A percentile compares a stretch with the other conserved stretches of the same genome.
Conservation (phyloP, 2,888 invertebrate species). For the Gryllus longicercus region DNA sequence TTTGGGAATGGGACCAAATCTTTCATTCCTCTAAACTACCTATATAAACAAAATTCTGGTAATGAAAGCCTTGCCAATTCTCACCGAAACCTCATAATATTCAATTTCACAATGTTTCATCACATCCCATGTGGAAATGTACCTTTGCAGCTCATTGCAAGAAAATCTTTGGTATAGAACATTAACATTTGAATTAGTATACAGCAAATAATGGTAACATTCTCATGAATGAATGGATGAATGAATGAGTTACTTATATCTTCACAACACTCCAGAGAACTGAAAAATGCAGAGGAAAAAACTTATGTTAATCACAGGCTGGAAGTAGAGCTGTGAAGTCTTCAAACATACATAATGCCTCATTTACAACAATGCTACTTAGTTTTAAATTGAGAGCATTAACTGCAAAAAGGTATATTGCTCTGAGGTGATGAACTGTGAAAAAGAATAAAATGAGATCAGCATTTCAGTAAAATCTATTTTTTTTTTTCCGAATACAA, state of each 20-base stretch:
- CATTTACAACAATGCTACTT: no score
- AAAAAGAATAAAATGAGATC: background rate
- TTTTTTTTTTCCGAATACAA: background rate
- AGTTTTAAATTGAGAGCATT: no score
- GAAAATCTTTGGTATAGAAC: constrained; percentile 3
- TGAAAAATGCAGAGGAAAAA: no score
- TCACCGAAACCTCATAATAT: background rate
- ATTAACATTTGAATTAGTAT: background rate
- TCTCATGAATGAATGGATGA: background rate
- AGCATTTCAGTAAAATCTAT: background rate
- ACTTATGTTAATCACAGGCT: no score
- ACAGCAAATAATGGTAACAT: background rate
- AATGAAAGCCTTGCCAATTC: constrained; percentile 10
- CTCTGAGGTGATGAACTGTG: background rate
- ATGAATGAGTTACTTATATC: no score
- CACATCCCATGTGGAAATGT: background rate
- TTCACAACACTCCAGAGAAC: no score
- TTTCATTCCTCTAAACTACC: background rate
- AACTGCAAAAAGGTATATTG: background rate
- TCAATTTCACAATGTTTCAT: background rate
- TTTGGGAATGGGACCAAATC: background rate
- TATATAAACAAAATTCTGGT: constrained; percentile 1
- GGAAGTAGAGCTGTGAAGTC: no score
- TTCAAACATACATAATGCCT: no score
- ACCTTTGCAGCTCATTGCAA: constrained; percentile 17